phyloP scores from a whole-genome alignment of 2,113 vertebrate genomes.

The Crypturellus undulatus region DNA sequence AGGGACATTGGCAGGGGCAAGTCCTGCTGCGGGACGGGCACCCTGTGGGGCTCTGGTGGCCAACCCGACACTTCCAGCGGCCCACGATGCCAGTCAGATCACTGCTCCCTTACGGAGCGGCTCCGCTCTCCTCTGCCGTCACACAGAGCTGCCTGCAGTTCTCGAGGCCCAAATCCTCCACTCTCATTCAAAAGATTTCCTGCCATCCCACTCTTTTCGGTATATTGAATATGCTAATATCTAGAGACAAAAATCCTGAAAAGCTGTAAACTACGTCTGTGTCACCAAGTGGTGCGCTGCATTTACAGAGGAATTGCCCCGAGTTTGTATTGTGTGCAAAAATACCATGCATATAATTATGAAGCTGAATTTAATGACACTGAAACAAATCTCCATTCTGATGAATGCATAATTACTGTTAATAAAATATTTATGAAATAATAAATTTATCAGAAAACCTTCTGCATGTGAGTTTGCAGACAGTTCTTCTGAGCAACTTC shows the following conservation, averaged over 20 bases:
- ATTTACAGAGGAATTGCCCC: neutral
- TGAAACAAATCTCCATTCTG: slow-evolving; percentile 13
- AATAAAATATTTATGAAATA: slow-evolving; percentile 46
- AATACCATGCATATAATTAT: neutral
- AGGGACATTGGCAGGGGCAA: accelerated
- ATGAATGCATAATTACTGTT: slow-evolving; percentile 17
- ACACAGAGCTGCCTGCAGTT: neutral
- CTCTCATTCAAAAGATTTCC: neutral
- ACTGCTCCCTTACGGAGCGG: no score
- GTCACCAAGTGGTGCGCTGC: neutral
- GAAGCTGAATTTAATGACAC: slow-evolving; percentile 1
- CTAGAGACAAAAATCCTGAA: neutral
- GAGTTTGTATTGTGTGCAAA: neutral
- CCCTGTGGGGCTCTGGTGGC: accelerated
- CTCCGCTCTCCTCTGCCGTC: neutral
- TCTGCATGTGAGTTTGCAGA: neutral
- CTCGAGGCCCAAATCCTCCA: neutral
- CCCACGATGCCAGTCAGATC: neutral
- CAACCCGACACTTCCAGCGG: neutral
- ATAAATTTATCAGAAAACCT: slow-evolving; percentile 19
- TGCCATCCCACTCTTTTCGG: neutral
- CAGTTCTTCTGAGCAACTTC: neutral
- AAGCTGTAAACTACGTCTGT: neutral
- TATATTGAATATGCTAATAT: neutral
- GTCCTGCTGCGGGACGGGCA: accelerated